Evolutionary conservation across 1,140 invertebrate species (phyloP), one percentile per base, ranked within the genome.

Genomic region (Formica selysi): DNA sequence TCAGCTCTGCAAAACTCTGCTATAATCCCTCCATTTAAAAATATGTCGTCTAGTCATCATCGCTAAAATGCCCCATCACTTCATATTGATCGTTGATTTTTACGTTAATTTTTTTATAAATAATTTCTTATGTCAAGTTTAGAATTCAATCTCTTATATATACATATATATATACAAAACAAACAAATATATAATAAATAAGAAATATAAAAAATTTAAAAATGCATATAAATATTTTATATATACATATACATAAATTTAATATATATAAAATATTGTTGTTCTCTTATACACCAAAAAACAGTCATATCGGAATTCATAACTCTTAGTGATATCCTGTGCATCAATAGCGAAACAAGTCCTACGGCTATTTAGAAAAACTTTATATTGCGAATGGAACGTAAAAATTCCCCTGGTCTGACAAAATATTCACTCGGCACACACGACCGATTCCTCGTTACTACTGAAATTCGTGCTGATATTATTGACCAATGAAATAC

Each of bases 401-500:
- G 26, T 44, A 59, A 65, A 78, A 78, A 78, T 48, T 26, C 64
- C 57, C 11, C 32, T 70, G n/a, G 57, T 11, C 32, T 80, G n/a
- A 29, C 64, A 26, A 54, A 68, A 54, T 54, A 70, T 80, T 70
- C 48, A 38, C 13, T 13, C 38, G 13, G 13, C 13, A 41, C 10
- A 67, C 68, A 70, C 61, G 61, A 54, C 8, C 76, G 44, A 38
- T 80, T 80, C 41, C 64, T 79, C 26, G 44, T 70, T 80, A 54
- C 44, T 38, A 57, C n/a, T 70, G 22, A 80, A 68, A 80, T 70
- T 80, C 8, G n/a, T 80, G 16, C 32, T 32, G 16, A 70, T 68
- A 22, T 80, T 80, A 80, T 70, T 54, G 41, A 80, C 44, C 32
- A 80, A 16, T 51, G 44, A 22, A 80, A 80, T 80, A 80, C 54